phyloP scores from a whole-genome alignment of 1,140 invertebrate species.

The Lordiphosa stackelbergi region DNA sequence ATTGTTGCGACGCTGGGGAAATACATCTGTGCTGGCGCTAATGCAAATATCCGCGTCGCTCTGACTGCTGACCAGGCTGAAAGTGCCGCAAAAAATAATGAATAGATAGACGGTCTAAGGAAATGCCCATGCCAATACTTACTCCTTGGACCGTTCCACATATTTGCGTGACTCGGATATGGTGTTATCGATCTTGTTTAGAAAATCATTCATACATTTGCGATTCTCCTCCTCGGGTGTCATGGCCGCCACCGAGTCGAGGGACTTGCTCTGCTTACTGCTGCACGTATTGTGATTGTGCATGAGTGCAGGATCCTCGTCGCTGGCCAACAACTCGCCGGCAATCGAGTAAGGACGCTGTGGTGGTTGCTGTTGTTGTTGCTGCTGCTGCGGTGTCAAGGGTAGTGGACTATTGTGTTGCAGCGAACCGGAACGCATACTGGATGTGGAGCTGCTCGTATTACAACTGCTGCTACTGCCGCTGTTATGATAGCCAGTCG shows the following conservation, averaged over 20 bases:
- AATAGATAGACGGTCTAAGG: background rate
- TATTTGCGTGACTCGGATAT: slow-evolving; percentile 90
- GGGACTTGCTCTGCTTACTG: slow-evolving; percentile 76
- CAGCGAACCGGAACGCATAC: slow-evolving; percentile 37
- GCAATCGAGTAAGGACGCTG: slow-evolving; percentile 78
- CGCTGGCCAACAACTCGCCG: slow-evolving; percentile 62
- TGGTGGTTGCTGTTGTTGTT: slow-evolving; percentile 27
- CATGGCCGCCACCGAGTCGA: slow-evolving; percentile 77
- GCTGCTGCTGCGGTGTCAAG: slow-evolving; percentile 4
- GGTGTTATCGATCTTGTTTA: slow-evolving; percentile 91
- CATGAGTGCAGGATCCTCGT: slow-evolving; percentile 57
- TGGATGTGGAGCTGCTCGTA: slow-evolving; percentile 36
- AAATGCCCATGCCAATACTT: slow-evolving; percentile 77
- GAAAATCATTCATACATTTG: slow-evolving; percentile 85
- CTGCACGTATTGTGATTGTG: slow-evolving; percentile 46
- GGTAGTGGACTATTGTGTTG: slow-evolving; percentile 17
- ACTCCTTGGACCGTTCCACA: slow-evolving; percentile 88
- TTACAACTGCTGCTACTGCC: slow-evolving; percentile 55
- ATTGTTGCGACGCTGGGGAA: slow-evolving; percentile 54
- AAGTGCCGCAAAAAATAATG: slow-evolving; percentile 15
- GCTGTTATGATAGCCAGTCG: slow-evolving; percentile 16
- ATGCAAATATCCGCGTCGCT: slow-evolving; percentile 70
- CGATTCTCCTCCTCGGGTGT: slow-evolving; percentile 84
- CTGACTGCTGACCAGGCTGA: slow-evolving; percentile 64
- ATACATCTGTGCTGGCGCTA: slow-evolving; percentile 61